Conservation (phyloP, 2,797 vertebrate species). For the Furcifer pardalis region DNA sequence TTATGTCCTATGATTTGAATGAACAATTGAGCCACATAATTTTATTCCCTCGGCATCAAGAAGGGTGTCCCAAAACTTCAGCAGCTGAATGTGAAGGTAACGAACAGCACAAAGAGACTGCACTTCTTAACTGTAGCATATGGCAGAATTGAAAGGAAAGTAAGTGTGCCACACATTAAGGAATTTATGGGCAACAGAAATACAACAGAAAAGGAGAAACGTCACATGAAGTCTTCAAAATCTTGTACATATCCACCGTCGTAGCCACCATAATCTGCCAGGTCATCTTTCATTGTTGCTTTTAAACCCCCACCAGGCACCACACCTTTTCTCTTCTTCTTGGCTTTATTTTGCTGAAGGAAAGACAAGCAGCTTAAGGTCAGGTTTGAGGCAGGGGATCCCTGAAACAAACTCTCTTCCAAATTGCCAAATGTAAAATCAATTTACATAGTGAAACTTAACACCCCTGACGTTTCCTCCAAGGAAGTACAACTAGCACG, state of each 20-base stretch:
- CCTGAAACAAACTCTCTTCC: neutral
- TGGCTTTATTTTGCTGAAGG: slow-evolving; percentile 89
- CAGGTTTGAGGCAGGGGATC: neutral
- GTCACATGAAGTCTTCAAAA: slow-evolving; percentile 99
- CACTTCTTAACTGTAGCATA: slow-evolving; percentile 91
- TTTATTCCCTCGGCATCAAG: slow-evolving; percentile 59
- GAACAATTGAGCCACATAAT: slow-evolving; percentile 49
- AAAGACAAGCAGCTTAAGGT: slow-evolving; percentile 7
- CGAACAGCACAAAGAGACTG: slow-evolving; percentile 84
- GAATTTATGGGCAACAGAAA: slow-evolving; percentile 78
- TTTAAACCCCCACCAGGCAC: slow-evolving; percentile 92
- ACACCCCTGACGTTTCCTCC: too few relatives aligned
- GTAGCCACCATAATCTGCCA: slow-evolving; percentile 89
- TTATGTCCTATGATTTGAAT: slow-evolving; percentile 62
- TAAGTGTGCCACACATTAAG: slow-evolving; percentile 89
- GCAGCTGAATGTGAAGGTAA: slow-evolving; percentile 60
- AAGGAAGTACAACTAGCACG: neutral
- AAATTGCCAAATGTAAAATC: neutral
- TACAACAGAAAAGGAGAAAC: slow-evolving; percentile 69
- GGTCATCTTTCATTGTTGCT: slow-evolving; percentile 92
- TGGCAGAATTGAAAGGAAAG: slow-evolving; percentile 89
- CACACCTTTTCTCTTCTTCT: slow-evolving; percentile 98
- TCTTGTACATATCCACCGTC: slow-evolving; percentile 93
- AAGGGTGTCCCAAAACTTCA: slow-evolving; percentile 50
- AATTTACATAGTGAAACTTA: neutral